Percentiles rank a stretch among this genome's conserved stretches.
These are phyloP conservation scores for Thamnophis sirtalis DNA, from an alignment of 2,113 vertebrate genomes.

Conservation along the genomic window DNA sequence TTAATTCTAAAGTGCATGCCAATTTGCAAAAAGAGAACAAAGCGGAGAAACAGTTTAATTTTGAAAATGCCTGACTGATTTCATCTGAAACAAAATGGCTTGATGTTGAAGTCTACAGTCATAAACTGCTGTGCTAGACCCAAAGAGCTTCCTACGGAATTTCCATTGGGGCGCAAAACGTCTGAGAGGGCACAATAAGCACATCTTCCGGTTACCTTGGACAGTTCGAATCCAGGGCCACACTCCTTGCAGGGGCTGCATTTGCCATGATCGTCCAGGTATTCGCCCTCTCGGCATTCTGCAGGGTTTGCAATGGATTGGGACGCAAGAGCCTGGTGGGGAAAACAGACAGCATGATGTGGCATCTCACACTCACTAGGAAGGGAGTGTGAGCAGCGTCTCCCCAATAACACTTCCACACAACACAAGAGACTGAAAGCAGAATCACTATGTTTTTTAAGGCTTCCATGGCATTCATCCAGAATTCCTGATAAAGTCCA, in stretches of 20 bases:
- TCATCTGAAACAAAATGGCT: not conserved
- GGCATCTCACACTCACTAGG: not conserved
- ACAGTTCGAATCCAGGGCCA: conserved; percentile 76
- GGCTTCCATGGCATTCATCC: not conserved
- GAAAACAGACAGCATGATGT: not conserved
- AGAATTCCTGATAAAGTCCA: not conserved
- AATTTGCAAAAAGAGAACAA: not conserved
- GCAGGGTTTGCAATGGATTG: conserved; percentile 24
- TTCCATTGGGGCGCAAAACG: not conserved
- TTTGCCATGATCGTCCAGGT: conserved; percentile 61
- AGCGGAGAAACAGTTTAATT: not conserved
- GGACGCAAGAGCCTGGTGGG: conserved; percentile 9
- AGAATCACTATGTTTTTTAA: not conserved
- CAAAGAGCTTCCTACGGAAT: not conserved
- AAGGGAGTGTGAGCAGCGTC: not conserved
- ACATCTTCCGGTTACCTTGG: conserved; percentile 66
- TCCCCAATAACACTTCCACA: not conserved
- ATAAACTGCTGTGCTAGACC: not conserved
- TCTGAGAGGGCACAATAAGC: not conserved
- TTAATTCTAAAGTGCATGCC: not conserved
- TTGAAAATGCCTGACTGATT: not conserved
- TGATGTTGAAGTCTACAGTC: not conserved
- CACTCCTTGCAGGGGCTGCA: conserved; percentile 71
- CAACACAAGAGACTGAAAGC: not conserved
- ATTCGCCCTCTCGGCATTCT: conserved; percentile 71